Evolutionary conservation across 2,888 invertebrate genomes (phyloP).

Genomic region (Hirtodrosophila trivittata): DNA sequence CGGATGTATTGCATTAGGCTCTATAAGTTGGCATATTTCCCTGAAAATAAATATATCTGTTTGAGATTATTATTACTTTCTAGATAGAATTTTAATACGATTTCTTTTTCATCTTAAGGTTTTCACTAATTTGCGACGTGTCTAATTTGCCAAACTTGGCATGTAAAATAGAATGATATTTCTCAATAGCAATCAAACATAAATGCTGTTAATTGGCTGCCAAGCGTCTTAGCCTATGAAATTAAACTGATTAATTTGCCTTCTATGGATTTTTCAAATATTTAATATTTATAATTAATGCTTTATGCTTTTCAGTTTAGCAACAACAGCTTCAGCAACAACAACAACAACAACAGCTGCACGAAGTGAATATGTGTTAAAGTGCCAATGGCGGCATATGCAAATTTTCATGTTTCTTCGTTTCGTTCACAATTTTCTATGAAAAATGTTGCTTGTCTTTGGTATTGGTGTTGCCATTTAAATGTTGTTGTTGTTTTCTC

Average conservation of each 20-base stretch:
- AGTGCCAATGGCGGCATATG: conserved; percentile 65
- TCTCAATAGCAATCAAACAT: conserved; percentile 30
- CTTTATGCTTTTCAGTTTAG: conserved; percentile 37
- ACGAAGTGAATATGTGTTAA: conserved; percentile 40
- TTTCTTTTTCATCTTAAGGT: background rate
- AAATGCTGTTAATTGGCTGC: conserved; percentile 57
- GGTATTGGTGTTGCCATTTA: conserved; percentile 11
- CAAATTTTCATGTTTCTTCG: conserved; percentile 54
- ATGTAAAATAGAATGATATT: conserved; percentile 24
- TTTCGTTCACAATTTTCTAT: conserved; percentile 72
- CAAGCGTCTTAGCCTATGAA: conserved; percentile 43
- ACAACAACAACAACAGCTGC: background rate
- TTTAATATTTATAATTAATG: conserved; percentile 70
- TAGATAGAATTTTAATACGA: background rate
- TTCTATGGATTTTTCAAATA: conserved; percentile 49
- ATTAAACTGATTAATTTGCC: conserved; percentile 68
- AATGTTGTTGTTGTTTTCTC: conserved; percentile 56
- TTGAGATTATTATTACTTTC: too few species aligned
- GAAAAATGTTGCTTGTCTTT: conserved; percentile 59
- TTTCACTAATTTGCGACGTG: background rate
- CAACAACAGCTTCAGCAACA: conserved; percentile 7
- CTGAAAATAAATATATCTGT: too few species aligned
- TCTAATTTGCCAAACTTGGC: background rate
- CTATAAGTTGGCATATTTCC: too few species aligned
- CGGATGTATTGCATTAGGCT: too few species aligned